Conservation (phyloP, 2,113 vertebrate genomes). For the Sceloporus tristichus region DNA sequence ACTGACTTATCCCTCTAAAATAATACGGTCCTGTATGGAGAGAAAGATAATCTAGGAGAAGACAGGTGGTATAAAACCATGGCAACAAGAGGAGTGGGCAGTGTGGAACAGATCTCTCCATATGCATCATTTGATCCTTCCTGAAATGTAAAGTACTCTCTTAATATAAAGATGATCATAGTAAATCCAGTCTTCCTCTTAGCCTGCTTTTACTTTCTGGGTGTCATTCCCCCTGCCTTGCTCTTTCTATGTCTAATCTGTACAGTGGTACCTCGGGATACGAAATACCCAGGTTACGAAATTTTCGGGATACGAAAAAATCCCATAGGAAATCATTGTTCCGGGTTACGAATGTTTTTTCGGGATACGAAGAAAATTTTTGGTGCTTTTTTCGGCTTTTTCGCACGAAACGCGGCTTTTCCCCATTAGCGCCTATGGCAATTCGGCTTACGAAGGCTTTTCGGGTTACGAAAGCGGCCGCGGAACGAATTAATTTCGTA, state of each 20-base stretch:
- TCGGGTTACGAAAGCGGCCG: too few species aligned
- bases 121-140: constrained; percentile 62
- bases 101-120: constrained; percentile 55
- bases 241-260: not conserved
- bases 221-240: constrained; percentile 15
- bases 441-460: too few species aligned
- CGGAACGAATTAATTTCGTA: too few species aligned
- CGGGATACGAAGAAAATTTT: too few species aligned
- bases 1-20: constrained; percentile 65
- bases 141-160: constrained; percentile 54
- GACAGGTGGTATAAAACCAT: constrained; percentile 72
- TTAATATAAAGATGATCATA: constrained; percentile 47
- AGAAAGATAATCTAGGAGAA: constrained; percentile 64
- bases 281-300: too few species aligned
- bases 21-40: constrained; percentile 13
- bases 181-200: constrained; percentile 18
- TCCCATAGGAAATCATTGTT: too few species aligned
- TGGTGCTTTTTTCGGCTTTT: too few species aligned
- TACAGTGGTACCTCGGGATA: too few species aligned
- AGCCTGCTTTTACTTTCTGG: not conserved
- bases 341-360: too few species aligned
- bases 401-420: too few species aligned
- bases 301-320: too few species aligned
- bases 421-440: too few species aligned
- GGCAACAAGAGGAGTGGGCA: constrained; percentile 69